phyloP scores from a whole-genome alignment of 2,113 vertebrate species.

The Dicrurus megarhynchus region DNA sequence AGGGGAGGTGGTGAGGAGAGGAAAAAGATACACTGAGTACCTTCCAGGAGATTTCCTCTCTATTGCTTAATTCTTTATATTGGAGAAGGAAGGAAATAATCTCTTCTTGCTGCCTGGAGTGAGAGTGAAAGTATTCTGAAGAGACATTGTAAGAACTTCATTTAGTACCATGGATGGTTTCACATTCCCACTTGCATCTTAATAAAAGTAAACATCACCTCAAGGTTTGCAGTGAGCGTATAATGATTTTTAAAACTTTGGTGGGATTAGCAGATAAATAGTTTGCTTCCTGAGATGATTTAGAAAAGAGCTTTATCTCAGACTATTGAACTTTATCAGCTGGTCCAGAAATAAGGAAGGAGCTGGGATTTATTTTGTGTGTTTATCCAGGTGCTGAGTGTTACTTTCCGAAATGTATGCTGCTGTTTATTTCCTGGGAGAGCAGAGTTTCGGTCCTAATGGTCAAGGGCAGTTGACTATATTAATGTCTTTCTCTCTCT shows the following conservation, averaged over 20 bases:
- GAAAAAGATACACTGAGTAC: background rate
- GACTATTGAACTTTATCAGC: background rate
- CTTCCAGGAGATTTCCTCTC: constrained; percentile 60
- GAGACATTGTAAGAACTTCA: constrained; percentile 20
- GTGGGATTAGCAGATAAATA: constrained; percentile 7
- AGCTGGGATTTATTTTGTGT: background rate
- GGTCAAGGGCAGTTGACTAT: constrained; percentile 18
- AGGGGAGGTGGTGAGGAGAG: background rate
- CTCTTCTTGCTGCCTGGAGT: constrained; percentile 8
- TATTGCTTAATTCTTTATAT: constrained; percentile 63
- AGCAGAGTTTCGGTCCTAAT: background rate
- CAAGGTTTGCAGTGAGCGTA: constrained; percentile 6
- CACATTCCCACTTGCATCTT: constrained; percentile 47
- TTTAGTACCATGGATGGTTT: constrained; percentile 39
- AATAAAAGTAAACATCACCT: constrained; percentile 55
- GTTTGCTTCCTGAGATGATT: constrained; percentile 36
- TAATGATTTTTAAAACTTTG: constrained; percentile 23
- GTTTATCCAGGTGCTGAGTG: background rate
- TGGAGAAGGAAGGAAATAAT: constrained; percentile 27
- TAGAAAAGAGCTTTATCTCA: constrained; percentile 24
- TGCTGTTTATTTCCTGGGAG: background rate
- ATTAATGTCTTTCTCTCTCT: background rate
- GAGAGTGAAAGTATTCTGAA: constrained; percentile 31
- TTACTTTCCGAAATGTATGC: background rate
- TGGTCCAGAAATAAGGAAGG: background rate